Evolutionary conservation across 1,140 invertebrate genomes (phyloP), one percentile per base, ranked within the genome.

Genomic region (Tribolium madens): DNA sequence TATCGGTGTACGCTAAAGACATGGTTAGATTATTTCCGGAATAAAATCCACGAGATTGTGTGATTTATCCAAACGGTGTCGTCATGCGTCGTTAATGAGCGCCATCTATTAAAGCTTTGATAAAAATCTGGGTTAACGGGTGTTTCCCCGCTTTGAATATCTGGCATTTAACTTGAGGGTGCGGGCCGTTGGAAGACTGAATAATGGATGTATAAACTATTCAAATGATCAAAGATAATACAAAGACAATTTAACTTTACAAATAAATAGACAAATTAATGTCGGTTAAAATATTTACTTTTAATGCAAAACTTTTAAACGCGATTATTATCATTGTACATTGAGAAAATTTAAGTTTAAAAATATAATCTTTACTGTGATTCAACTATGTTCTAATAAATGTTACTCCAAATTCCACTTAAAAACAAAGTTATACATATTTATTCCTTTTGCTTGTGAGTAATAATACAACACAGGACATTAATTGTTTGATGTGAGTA

Each of bases 1-100:
- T 15, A 64, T 33, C 26, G 57, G 57, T 64, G 57, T 33, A 42
- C 36, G 57, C n/a, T 64, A 64, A 64, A 64, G 57, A 26, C 10
- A 33, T 14, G 57, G 47, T 13, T 42, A 42, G 69, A 71, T 71
- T 71, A 71, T 48, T 71, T 71, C 69, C 70, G 46, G 31, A n/a
- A 17, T 48, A 72, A 72, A 72, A 17, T 14, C 68, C 68, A 7
- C 50, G 50, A 36, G 36, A 17, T 15, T 36, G 64, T 47, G 68
- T 71, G 36, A 71, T 71, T 71, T 71, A 71, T 71, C 46, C 46
- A 33, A n/a, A 50, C 46, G 9, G 17, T 72, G 15, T 14, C 21
- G 36, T 21, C 42, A 31, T 18, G 47, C 46, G 18, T 10, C 7
- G 15, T 13, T 71, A 71, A 50, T 72, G 13, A 72, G 50, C 46